Evolutionary conservation across 37 sponge, comb jelly and placozoan species (phyloP), one percentile per base, ranked within the genome.

Genomic region (Corticium candelabrum): DNA sequence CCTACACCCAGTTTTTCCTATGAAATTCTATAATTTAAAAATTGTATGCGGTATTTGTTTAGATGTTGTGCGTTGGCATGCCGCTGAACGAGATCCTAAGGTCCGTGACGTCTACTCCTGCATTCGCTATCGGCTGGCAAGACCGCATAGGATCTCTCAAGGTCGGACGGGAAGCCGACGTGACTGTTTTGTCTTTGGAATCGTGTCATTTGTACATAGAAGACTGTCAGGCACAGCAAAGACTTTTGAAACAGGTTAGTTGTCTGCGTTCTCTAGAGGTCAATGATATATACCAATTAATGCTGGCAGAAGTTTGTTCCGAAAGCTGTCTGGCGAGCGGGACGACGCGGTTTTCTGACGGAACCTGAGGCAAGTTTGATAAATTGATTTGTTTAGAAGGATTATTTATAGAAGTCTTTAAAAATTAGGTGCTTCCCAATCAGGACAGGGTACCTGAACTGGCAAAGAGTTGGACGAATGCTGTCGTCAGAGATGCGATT

Each of bases 61-160:
- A 70, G 73, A 70, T 85, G 56, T 72, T 85, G 2, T 75, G 78
- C 76, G 32, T 80, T 1, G 86, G 86, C 1, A 85, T 85, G 86
- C 81, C 86, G 1, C 81, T 85, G 1, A 57, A 62, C 30, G 78
- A 80, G 1, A 39, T 81, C 71, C 75, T 85, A 34, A 69, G 57
- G 37, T 77, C 81, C 29, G 86, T 85, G 1, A 85, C 86, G 0
- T 11, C 21, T 37, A 85, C 71, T 0, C 86, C 86, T 1, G 86
- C 86, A 0, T 32, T 2, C 1, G 2, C 38, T 3, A 75, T 80
- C 35, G 41, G 76, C 1, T 35, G 76, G 27, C 57, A 35, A 1
- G 68, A 67, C 34, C 1, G 41, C 4, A 40, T 79, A 27, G 84
- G 84, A 0, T 72, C 79, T 0, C 69, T 84, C 37, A 38, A 62